Evolutionary conservation across 2,113 vertebrate genomes (phyloP), one percentile per base, ranked within the genome.

Genomic region (Accipiter virgatus): DNA sequence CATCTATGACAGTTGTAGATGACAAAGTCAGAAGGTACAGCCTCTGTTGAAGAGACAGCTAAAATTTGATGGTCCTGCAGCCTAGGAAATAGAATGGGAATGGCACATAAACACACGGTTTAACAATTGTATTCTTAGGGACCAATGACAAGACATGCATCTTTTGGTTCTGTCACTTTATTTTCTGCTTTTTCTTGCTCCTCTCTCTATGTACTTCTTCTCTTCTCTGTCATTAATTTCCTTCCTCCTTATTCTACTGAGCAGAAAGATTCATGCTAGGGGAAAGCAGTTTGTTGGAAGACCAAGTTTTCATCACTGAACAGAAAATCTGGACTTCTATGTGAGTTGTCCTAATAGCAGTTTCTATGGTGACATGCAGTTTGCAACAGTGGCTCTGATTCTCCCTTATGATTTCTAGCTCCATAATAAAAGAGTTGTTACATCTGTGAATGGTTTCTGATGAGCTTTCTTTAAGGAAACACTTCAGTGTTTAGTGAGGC

Each of bases 291-390:
- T 87, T 59, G 14, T 67, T 55, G 31, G 48, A 87, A 82, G 36
- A 67, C 20, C 23, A 78, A 20, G n/a, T 71, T 93, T 92, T 80
- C 23, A 72, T 52, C 18, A 61, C 0, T 82, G 74, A 86, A 68
- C 21, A 82, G 43, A 95, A 91, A 93, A 82, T 40, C 71, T 40
- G 26, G 38, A 32, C 29, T 88, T 59, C 38, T 70, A 9, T 89
- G 23, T 0, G 2, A 67, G 42, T 48, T 86, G 53, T 66, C 26
- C 26, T 65, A 72, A 74, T 36, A 75, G n/a, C 61, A 56, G 90
- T 96, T 95, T 66, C 95, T 92, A 93, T 93, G 88, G 94, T 92
- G 66, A 96, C 36, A 43, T 21, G 47, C 17, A 38, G 70, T n/a
- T 85, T 87, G 40, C n/a, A 75, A 14, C 0, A 1, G 52, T 59